Base-by-base conservation (phyloP, 2,888 invertebrate genomes). In the Lordiphosa fenestrarum region DNA sequence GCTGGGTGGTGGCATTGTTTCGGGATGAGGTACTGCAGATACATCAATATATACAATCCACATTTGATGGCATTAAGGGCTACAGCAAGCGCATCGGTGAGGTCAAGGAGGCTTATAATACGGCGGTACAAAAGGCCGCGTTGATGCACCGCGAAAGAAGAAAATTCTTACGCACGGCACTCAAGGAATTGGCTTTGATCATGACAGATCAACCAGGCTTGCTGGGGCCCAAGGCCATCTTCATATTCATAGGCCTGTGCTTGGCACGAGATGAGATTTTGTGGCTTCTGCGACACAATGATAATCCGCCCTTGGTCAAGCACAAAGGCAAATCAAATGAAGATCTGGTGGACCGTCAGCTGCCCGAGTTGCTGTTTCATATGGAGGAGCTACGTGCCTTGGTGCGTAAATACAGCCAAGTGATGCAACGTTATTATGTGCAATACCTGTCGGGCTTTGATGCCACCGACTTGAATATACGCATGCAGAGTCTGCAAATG, bases 361-460 rank as follows among this genome's bases (percentile, higher is more conserved):
- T 99, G 40, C 99, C 99, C 1, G 99, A 99, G 89, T 90, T 99
- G 41, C 90, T 99, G 6, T 99, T 99, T 87, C 98, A 99, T 86
- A 98, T 99, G 94, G 98, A 99, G 88, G 99, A 99, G 89, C 90
- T 99, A 49, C 92, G 99, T 82, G 96, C 96, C 21, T 91, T 99
- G 52, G 96, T 99, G 4, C 93, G 98, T 66, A 99, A 98, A 88
- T 98, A 99, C 89, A 96, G 96, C 78, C 97, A 97, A 91, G 97
- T 99, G 6, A 95, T 99, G 91, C 98, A 99, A 89, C 92, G 98
- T 68, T 99, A 99, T 89, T 99, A 98, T 90, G 96, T 99, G 23
- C 98, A 99, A 90, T 99, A 98, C 91, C 91, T 99, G 54, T 94
- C 96, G 36, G 98, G 98, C 9, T 99, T 96, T 90, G 99, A 99